Evolutionary conservation across 2,113 vertebrate species (phyloP), one percentile per base, ranked within the genome.

Genomic region (Monopterus albus): DNA sequence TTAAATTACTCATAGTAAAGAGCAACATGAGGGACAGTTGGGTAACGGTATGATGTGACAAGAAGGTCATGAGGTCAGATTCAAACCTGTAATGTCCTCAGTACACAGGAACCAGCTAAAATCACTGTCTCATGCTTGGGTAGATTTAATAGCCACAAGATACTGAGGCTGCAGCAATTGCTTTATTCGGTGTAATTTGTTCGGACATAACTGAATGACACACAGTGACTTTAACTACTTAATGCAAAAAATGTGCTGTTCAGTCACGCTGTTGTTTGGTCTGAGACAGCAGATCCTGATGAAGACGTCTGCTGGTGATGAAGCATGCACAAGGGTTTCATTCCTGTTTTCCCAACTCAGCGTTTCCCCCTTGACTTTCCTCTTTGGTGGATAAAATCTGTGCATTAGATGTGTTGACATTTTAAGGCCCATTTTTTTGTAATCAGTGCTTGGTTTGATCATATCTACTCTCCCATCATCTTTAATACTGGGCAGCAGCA

Each of bases 121-220:
- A 13, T 1, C 21, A 31, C 21, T 1, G 15, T 26, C 40, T 15
- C 65, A 66, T 21, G 70, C 66, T 51, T 29, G 35, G 80, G 49
- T 28, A 47, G 75, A 59, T 83, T 55, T 72, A 77, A 81, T 67
- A 71, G 33, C 49, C 8, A 4, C 5, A 21, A 68, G 64, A 72
- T 40, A 42, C 65, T 21, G 40, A 64, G 12, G 49, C 61, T 35
- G 47, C 38, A 35, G 20, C 5, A 7, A 69, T 67, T 79, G 29
- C 57, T 78, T 75, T 69, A 56, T 53, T 79, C 23, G 58, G n/a
- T 78, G 75, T 79, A 58, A 83, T 79, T 81, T 63, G 26, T 82
- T 46, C 1, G 18, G 49, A 82, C 81, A 69, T 47, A 74, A 57
- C 74, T 23, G 53, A 25, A 38, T 76, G 51, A 57, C 51, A 1